Percentiles rank a stretch among this genome's conserved stretches.
These are phyloP conservation scores for Emesis castigata DNA, from an alignment of 2,888 invertebrate genomes.

Conservation along the genomic window DNA sequence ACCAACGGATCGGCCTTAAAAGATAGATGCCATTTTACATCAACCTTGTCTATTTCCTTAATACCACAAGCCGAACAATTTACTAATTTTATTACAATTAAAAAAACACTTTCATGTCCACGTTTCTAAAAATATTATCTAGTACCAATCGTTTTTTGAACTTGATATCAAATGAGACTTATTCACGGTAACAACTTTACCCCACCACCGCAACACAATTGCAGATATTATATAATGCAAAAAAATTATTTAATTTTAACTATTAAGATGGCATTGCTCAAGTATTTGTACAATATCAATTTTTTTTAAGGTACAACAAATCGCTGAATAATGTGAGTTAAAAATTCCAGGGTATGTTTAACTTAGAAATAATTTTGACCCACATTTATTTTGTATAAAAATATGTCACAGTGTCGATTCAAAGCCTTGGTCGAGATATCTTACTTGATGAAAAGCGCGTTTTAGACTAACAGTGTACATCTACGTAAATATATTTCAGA, in stretches of 20 bases:
- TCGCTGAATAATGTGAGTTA: too few relatives aligned
- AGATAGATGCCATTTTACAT: constrained; percentile 74
- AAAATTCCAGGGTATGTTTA: too few relatives aligned
- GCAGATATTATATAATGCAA: constrained; percentile 12
- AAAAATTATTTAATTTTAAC: not conserved
- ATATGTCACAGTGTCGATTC: too few relatives aligned
- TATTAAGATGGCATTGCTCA: not conserved
- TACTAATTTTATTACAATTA: constrained; percentile 76
- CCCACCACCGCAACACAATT: not conserved
- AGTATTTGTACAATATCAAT: not conserved
- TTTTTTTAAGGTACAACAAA: not conserved
- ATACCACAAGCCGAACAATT: constrained; percentile 53
- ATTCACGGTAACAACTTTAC: not conserved
- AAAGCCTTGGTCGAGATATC: too few relatives aligned
- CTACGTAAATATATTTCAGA: too few relatives aligned
- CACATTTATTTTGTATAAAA: not conserved
- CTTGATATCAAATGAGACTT: constrained; percentile 1
- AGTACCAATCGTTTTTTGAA: constrained; percentile 36
- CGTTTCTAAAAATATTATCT: constrained; percentile 16
- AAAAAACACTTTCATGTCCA: constrained; percentile 64
- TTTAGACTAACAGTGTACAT: too few relatives aligned
- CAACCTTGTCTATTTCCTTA: constrained; percentile 76
- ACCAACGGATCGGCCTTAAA: constrained; percentile 77
- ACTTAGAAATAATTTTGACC: not conserved
- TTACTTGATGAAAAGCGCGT: too few relatives aligned